phyloP scores from a whole-genome alignment of 1,140 invertebrate species.

The Ostrea edulis region DNA sequence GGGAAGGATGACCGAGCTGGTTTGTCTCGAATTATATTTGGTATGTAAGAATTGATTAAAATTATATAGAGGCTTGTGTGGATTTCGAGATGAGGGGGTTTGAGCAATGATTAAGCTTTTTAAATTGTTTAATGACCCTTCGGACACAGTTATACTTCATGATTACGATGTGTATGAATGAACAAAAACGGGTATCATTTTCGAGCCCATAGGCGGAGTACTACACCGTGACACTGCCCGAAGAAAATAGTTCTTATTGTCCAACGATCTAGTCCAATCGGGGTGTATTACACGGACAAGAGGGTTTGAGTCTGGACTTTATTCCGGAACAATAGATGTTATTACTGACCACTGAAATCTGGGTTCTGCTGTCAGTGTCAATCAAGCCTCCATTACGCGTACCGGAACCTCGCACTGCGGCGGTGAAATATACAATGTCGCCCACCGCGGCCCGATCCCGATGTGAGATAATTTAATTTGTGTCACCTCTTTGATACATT shows the following conservation, averaged over 20 bases:
- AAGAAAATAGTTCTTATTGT: slow-evolving; percentile 61
- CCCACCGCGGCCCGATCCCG: slow-evolving; percentile 9
- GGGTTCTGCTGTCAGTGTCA: slow-evolving; percentile 57
- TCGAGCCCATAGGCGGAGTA: slow-evolving; percentile 58
- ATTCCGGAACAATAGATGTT: slow-evolving; percentile 50
- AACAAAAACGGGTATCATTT: slow-evolving; percentile 51
- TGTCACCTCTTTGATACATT: slow-evolving; percentile 40
- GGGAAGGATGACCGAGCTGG: background rate
- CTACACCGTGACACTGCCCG: slow-evolving; percentile 51
- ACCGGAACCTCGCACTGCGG: background rate
- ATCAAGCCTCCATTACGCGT: slow-evolving; percentile 39
- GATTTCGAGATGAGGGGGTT: slow-evolving; percentile 27
- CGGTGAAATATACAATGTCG: slow-evolving; percentile 1
- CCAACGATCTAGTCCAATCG: slow-evolving; percentile 49
- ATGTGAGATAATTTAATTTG: slow-evolving; percentile 40
- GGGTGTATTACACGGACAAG: slow-evolving; percentile 55
- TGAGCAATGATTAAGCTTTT: slow-evolving; percentile 41
- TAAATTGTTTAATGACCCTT: slow-evolving; percentile 41
- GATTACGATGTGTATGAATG: slow-evolving; percentile 48
- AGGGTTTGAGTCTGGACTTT: slow-evolving; percentile 54
- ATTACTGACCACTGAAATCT: slow-evolving; percentile 53
- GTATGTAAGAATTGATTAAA: slow-evolving; percentile 36
- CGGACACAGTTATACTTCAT: background rate
- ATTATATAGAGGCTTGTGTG: slow-evolving; percentile 16
- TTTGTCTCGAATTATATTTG: slow-evolving; percentile 26